Base-by-base conservation (phyloP, 2,888 invertebrate species). In the Oxytorus armatus region DNA sequence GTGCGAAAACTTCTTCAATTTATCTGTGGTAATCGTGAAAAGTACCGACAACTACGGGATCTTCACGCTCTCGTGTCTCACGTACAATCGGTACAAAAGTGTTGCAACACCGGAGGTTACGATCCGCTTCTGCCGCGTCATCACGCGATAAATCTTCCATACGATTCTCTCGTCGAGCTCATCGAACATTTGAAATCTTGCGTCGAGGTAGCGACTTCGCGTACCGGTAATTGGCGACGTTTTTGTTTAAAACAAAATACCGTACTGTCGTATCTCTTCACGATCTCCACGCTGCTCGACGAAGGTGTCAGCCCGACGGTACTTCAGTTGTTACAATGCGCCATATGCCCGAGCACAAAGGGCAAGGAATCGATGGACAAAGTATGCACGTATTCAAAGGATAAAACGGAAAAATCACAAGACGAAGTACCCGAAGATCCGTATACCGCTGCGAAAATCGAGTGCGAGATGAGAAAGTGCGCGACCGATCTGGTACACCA, bases 101-200 rank as follows among this genome's bases (percentile, higher is more conserved):
- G 93, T 87, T 93, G 94, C 83, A 90, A 91, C 90, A 95, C 92
- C 76, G 93, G 93, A 0, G 94, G 94, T n/a, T 93, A 93, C 63
- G 93, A 93, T 83, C 89, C 92, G 0, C 83, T 90, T 47, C 89
- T 92, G 47, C 89, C 93, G 7, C 88, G 92, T 0, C 93, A 93
- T 36, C 93, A 93, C 81, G 92, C 92, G 0, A 92, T 94, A 47
- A 93, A 93, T 82, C 93, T 98, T 14, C 95, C 96, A 0, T 98
- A 98, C 88, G 98, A 98, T 92, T 95, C 96, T 3, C 94, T 98
- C n/a, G 98, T 98, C 3, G 96, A 97, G 85, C 94, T 99, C 74
- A 98, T 99, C 88, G 99, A 99, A 87, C 98, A 98, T 92, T 93
- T 99, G 81, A 98, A 98, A 93, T 96, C 97, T 3, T 98, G 98